Evolutionary conservation across 2,113 vertebrate genomes (phyloP).

Genomic region (Nansenia antarctica): DNA sequence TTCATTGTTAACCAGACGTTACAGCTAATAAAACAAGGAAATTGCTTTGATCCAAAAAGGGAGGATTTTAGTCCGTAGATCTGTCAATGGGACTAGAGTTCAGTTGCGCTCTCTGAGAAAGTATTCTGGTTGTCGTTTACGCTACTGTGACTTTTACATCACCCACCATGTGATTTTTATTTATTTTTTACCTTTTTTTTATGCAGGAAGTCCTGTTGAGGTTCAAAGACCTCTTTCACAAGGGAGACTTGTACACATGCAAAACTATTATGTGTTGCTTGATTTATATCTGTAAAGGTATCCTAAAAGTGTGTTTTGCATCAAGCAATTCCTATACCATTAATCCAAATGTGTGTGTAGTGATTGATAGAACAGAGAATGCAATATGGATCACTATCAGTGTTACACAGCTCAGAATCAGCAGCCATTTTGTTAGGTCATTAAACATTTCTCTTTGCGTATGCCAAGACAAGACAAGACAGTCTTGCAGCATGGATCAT

Average conservation of each 20-base stretch:
- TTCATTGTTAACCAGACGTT: conserved; percentile 7
- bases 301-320: background rate
- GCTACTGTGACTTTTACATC: background rate
- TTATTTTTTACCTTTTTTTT: background rate
- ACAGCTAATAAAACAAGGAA: background rate
- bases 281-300: no score
- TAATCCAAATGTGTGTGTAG: background rate
- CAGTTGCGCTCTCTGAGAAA: background rate
- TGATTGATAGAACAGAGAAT: background rate
- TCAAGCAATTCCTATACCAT: background rate
- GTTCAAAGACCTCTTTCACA: no score
- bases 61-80: background rate
- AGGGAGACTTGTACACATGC: no score
- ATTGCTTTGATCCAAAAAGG: background rate
- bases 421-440: conserved; percentile 29
- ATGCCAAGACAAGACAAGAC: background rate
- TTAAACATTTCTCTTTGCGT: background rate
- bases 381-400: no score
- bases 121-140: background rate
- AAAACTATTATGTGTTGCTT: no score
- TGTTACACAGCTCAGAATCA: background rate
- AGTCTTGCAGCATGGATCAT: background rate
- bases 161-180: background rate
- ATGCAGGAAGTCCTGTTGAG: no score
- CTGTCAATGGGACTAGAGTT: background rate